phyloP scores from a whole-genome alignment of 1,140 invertebrate species.

The Helicoverpa zea region DNA sequence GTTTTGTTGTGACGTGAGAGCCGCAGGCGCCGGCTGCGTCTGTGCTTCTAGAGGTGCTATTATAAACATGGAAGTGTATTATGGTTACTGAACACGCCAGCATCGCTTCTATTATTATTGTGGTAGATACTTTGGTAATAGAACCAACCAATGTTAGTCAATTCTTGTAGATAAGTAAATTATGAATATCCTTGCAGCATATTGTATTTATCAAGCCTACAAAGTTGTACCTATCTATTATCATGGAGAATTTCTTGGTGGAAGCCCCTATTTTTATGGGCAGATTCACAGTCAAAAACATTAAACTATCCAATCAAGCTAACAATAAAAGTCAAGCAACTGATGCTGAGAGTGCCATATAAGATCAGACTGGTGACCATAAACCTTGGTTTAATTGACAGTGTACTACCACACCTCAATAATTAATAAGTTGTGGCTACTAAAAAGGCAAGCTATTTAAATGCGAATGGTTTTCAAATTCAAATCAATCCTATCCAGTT shows the following conservation, averaged over 20 bases:
- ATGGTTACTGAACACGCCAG: conserved; percentile 34
- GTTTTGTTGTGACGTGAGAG: conserved; percentile 70
- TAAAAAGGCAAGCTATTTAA: conserved; percentile 20
- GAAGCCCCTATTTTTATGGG: neutral
- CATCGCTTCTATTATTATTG: neutral
- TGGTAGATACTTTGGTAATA: neutral
- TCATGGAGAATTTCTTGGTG: neutral
- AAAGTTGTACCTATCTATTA: too few species aligned
- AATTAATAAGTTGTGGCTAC: conserved; percentile 26
- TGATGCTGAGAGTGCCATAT: conserved; percentile 9
- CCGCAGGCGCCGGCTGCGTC: conserved; percentile 65
- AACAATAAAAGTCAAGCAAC: conserved; percentile 25
- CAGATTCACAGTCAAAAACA: neutral
- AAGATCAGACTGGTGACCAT: neutral
- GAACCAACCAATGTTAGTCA: neutral
- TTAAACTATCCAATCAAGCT: conserved; percentile 4
- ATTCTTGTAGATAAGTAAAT: too few species aligned
- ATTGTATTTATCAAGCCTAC: neutral
- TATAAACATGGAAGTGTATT: conserved; percentile 41
- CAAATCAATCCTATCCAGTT: conserved; percentile 55
- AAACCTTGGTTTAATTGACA: conserved; percentile 34
- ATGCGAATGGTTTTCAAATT: conserved; percentile 35
- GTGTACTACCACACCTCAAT: conserved; percentile 16
- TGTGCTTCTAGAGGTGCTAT: conserved; percentile 44
- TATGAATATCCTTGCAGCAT: too few species aligned